Evolutionary conservation across 2,888 invertebrate species (phyloP), one percentile per base, ranked within the genome.

Genomic region (Epiblema foenella): DNA sequence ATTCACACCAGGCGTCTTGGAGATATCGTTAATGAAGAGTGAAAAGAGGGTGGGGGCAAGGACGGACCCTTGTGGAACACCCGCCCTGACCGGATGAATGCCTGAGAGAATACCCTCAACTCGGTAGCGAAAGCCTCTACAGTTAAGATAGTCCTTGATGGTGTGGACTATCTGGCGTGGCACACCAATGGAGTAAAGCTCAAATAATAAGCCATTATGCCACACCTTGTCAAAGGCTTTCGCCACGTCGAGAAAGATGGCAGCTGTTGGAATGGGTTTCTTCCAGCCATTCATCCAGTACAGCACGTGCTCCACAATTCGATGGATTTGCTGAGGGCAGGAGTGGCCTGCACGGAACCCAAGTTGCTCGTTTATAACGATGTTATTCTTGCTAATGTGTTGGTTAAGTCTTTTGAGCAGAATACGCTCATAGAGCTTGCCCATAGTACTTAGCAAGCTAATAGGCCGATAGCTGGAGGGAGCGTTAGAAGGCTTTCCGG

Each of bases 41-140:
- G 24, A 3, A 4, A 24, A 24, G 24, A 24, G 24, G 1, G 24
- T 24, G 24, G 24, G 24, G 1, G 24, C 1, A 1, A 24, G 24
- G 4, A 24, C 24, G 1, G 24, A 24, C 2, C 24, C 24, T 24
- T 24, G 24, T 24, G 24, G 24, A 24, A 24, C 24, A 24, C 24
- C 24, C 24, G 24, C 24, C 4, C 24, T 4, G 4, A 66, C 17
- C 5, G 46, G 46, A 15, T 58, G 66, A 0, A 46, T 18, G 2
- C 3, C 12, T 4, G 56, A 66, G 46, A 46, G 46, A 0, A 57
- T 56, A 10, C 62, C 56, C 1, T 68, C 60, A 7, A 68, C 56
- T 18, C 29, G 12, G 54, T 24, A 24, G 9, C 66, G 46, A 66
- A 66, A 66, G 57, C 46, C 46, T 5, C 57, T 24, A 9, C 46